Base-by-base conservation (phyloP, 30 jellyfish, hydroid and myxozoan species). In the Aurelia sp. region DNA sequence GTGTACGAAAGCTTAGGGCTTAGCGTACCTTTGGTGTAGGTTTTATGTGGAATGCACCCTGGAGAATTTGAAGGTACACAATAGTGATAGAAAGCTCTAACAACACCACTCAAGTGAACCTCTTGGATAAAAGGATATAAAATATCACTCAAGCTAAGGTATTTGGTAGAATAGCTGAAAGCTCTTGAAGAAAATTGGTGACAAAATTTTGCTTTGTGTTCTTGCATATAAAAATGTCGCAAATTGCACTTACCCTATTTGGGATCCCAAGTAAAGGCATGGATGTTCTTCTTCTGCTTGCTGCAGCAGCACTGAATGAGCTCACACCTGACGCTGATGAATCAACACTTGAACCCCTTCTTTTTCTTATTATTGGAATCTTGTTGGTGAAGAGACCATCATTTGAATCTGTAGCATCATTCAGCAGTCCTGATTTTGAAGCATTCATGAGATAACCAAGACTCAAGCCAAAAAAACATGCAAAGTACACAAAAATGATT, bases 221-320 rank as follows among this genome's bases (percentile, higher is more conserved):
- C 4, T 0, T 9, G 19, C 0, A 35, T 13, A 41, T 63, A 17
- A 21, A 20, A 64, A 21, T 24, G 31, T 10, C 21, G 12, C 16
- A 18, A 63, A 64, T 21, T 13, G 40, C 66, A 78, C 98, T 91
- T 58, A 91, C 98, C 90, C 98, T 85, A 64, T 81, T 82, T 57
- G 96, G 96, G 13, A 91, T 68, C n/a, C 98, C 98, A 20, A 92
- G 86, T 9, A 81, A 78, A 11, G 98, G 98, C 88, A 92, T 70
- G 5, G 98, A 92, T 15, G 94, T 92, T 40, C 98, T 41, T 88
- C 98, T 80, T 21, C 89, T 86, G 74, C 67, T 58, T 3, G 91
- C 91, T 30, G 91, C 91, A 22, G 91, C 48, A 52, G 84, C 70
- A 21, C 83, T 70, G 58, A 74, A 69, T 6, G 91, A 19, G 52